Conservation (phyloP, 2,888 invertebrate genomes). For the Mimas tiliae region DNA sequence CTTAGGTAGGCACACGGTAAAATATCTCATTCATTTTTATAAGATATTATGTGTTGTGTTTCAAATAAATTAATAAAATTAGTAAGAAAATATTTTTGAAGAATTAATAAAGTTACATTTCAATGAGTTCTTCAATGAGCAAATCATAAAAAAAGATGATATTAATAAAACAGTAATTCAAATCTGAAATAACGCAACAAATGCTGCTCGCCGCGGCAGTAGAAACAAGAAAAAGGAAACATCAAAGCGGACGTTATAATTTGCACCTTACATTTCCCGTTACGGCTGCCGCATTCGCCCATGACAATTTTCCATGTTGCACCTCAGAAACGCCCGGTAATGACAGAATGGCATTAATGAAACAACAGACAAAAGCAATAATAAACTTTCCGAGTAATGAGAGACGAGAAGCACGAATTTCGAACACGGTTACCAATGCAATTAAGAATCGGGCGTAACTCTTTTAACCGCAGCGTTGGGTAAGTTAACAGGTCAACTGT, state of each 20-base stretch:
- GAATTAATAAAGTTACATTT: too few species aligned
- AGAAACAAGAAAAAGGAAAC: constrained; percentile 53
- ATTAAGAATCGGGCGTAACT: constrained; percentile 41
- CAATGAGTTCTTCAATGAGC: too few species aligned
- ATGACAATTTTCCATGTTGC: constrained; percentile 60
- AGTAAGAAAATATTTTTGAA: too few species aligned
- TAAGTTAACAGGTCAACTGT: constrained; percentile 32
- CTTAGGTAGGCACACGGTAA: too few species aligned
- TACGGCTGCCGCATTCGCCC: constrained; percentile 65
- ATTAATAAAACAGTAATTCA: neutral
- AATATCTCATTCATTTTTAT: too few species aligned
- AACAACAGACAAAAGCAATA: constrained; percentile 62
- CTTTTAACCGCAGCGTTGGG: constrained; percentile 47
- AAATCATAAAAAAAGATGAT: too few species aligned
- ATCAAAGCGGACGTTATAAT: constrained; percentile 65
- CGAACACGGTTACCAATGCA: constrained; percentile 43
- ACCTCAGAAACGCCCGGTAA: constrained; percentile 61
- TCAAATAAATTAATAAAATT: too few species aligned
- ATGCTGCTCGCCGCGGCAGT: constrained; percentile 32
- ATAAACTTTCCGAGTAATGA: constrained; percentile 65
- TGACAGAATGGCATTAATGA: constrained; percentile 68
- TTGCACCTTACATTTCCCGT: constrained; percentile 68
- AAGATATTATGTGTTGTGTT: too few species aligned
- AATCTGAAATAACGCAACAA: neutral
- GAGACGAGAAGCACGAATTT: constrained; percentile 58